Conservation (phyloP, 1,140 invertebrate species). For the Cotesia chilonis region DNA sequence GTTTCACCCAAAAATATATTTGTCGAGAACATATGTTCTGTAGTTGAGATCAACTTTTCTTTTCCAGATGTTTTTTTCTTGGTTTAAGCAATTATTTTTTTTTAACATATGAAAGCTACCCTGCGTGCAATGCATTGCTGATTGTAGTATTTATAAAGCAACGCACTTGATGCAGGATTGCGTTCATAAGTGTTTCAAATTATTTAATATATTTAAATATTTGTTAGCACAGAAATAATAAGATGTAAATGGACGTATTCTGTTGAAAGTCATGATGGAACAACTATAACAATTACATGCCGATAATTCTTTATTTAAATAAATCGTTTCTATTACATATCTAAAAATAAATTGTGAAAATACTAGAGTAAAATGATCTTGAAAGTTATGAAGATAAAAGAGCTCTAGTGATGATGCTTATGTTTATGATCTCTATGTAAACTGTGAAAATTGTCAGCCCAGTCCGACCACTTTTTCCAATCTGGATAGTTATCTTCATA, state of each 20-base stretch:
- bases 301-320: conserved; percentile 34
- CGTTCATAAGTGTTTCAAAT: conserved; percentile 49
- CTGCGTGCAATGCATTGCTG: conserved; percentile 66
- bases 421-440: conserved; percentile 47
- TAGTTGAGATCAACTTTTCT: no score
- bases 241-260: background rate
- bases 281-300: conserved; percentile 17
- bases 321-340: conserved; percentile 34
- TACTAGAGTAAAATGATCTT: conserved; percentile 5
- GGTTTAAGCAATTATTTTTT: no score
- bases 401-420: conserved; percentile 54
- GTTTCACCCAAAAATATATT: no score
- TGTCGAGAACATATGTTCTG: no score
- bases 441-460: conserved; percentile 50
- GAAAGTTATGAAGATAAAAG: background rate
- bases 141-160: conserved; percentile 56
- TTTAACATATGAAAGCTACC: conserved; percentile 59
- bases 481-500: conserved; percentile 31
- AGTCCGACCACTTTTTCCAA: conserved; percentile 39
- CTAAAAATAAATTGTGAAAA: conserved; percentile 17
- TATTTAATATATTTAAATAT: conserved; percentile 1
- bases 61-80: no score
- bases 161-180: conserved; percentile 67
- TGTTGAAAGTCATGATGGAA: no score
- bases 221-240: conserved; percentile 14